Conservation (phyloP, 2,113 vertebrate species). For the Pseudorhombus dupliciocellatus region DNA sequence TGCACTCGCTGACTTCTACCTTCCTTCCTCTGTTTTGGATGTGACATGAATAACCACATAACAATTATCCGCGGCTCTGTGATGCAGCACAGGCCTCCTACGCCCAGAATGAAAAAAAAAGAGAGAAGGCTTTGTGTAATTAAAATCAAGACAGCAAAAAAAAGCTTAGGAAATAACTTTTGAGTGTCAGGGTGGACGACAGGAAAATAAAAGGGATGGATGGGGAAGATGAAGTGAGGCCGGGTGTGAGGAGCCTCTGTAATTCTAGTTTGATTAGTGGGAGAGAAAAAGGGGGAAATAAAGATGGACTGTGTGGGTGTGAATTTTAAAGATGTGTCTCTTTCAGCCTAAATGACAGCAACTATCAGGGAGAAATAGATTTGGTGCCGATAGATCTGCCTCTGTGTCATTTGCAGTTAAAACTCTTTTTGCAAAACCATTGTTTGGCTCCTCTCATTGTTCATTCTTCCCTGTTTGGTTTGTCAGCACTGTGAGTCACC, state of each 20-base stretch:
- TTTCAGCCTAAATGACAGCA: not conserved
- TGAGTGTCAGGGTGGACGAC: constrained; percentile 27
- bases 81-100: constrained; percentile 41
- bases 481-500: too few species aligned
- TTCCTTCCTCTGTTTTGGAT: constrained; percentile 26
- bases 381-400: not conserved
- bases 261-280: constrained; percentile 15
- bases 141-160: constrained; percentile 59
- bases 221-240: constrained; percentile 47
- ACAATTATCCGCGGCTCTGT: constrained; percentile 52
- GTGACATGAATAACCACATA: constrained; percentile 64
- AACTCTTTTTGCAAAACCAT: too few species aligned
- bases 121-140: constrained; percentile 53
- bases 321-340: not conserved
- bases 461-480: too few species aligned
- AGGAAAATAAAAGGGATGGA: constrained; percentile 18
- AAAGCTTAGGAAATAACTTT: constrained; percentile 50
- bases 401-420: too few species aligned
- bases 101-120: constrained; percentile 42
- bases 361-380: not conserved
- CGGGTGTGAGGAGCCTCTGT: constrained; percentile 36
- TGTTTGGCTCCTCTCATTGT: too few species aligned
- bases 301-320: not conserved
- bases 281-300: not conserved
- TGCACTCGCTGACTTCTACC: constrained; percentile 51